Percentiles rank a stretch among this genome's conserved stretches.
Evolutionary conservation across 2,888 invertebrate species (phyloP).

Genomic region (Caenorhabditis auriculariae): DNA sequence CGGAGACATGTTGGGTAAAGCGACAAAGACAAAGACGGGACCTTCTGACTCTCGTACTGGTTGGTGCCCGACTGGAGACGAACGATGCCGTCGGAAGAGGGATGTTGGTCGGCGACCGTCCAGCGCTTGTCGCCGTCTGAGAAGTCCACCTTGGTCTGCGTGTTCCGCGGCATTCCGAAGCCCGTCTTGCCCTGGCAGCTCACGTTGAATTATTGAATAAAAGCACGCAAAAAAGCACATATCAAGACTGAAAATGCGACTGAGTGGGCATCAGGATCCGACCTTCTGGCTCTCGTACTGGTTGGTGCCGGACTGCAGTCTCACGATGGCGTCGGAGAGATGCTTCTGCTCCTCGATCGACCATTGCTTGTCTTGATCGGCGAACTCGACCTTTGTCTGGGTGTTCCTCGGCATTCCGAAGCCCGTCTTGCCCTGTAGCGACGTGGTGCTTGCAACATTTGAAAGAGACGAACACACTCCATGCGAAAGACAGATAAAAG

Average conservation of each 20-base stretch:
- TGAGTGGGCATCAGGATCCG: background rate
- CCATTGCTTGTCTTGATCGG: conserved; percentile 50
- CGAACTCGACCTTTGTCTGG: conserved; percentile 50
- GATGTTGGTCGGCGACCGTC: conserved; percentile 31
- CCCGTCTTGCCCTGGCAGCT: conserved; percentile 57
- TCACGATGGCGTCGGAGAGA: conserved; percentile 52
- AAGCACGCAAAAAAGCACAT: background rate
- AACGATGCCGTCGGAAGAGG: conserved; percentile 52
- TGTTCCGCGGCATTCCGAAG: conserved; percentile 62
- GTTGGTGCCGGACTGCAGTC: conserved; percentile 62
- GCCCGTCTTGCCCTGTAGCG: conserved; percentile 56
- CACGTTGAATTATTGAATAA: background rate
- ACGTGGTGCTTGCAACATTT: too few relatives aligned
- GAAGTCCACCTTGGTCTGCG: conserved; percentile 55
- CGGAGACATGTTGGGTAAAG: conserved; percentile 1
- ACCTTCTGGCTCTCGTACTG: conserved; percentile 57
- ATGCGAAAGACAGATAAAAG: conserved; percentile 4
- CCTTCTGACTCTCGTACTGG: conserved; percentile 60
- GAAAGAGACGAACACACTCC: conserved; percentile 7
- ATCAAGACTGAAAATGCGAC: background rate
- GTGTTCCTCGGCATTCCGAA: conserved; percentile 60
- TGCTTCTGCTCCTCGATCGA: conserved; percentile 45
- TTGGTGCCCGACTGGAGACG: conserved; percentile 62
- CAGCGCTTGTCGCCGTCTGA: conserved; percentile 48
- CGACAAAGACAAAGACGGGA: conserved; percentile 15